These are phyloP conservation scores for Chalcosyrphus nemorum DNA, from an alignment of 2,888 invertebrate genomes.

Conservation along the genomic window DNA sequence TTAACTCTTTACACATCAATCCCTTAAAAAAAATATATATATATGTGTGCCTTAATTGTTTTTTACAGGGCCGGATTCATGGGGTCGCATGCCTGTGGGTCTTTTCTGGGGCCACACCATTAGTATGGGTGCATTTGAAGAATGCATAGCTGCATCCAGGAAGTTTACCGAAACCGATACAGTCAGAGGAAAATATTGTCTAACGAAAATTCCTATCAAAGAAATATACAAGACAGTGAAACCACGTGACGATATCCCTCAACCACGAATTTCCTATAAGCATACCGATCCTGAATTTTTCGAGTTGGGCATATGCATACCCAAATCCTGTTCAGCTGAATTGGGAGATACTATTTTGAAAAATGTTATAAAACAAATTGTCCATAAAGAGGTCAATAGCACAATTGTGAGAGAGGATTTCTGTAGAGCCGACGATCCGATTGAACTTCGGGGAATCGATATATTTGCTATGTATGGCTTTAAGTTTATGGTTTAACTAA, in stretches of 20 bases:
- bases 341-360: slow-evolving; percentile 76
- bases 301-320: slow-evolving; percentile 80
- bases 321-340: slow-evolving; percentile 78
- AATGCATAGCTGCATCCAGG: slow-evolving; percentile 80
- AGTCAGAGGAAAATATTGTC: slow-evolving; percentile 81
- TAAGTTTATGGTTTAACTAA: slow-evolving; percentile 17
- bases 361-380: slow-evolving; percentile 73
- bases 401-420: slow-evolving; percentile 75
- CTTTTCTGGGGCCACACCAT: slow-evolving; percentile 81
- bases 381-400: slow-evolving; percentile 28
- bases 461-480: slow-evolving; percentile 81
- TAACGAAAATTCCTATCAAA: slow-evolving; percentile 78
- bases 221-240: slow-evolving; percentile 75
- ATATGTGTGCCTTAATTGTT: too few species aligned
- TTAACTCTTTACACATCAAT: too few species aligned
- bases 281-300: slow-evolving; percentile 76
- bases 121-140: slow-evolving; percentile 82
- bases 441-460: slow-evolving; percentile 77
- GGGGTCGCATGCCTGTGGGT: slow-evolving; percentile 82
- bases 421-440: slow-evolving; percentile 77
- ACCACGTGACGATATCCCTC: slow-evolving; percentile 71
- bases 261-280: slow-evolving; percentile 77
- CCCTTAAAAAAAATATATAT: neutral
- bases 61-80: slow-evolving; percentile 82
- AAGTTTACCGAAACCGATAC: slow-evolving; percentile 74